Base-by-base conservation (phyloP, 2,113 vertebrate species). In the Phaethon lepturus region DNA sequence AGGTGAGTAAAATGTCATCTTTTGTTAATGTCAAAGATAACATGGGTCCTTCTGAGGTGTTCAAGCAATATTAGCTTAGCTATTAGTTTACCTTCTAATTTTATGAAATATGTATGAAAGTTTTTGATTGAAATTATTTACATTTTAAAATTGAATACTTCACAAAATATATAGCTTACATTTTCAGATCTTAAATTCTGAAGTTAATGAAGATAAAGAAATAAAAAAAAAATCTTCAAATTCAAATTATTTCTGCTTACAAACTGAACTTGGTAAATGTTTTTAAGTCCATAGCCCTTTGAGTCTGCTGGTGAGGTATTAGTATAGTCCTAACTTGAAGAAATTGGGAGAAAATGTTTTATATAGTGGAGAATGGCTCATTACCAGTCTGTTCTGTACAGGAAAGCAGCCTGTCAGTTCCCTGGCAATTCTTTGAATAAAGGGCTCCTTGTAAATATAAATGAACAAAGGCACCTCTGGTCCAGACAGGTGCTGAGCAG, bases 1-100 rank as follows among this genome's bases (percentile, higher is more conserved):
- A 79, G 59, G 97, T 98, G 75, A 95, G 97, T 96, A 92, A 93
- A 92, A 58, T 44, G 3, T 35, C 14, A n/a, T 47, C 6, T 76
- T 84, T 52, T 67, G 4, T 40, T 80, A 62, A 18, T 28, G 55
- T 52, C 33, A 77, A 26, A 86, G 24, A 44, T n/a, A 77, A 45
- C 9, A 22, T 15, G 17, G 17, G 28, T 71, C 56, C 20, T 72
- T 78, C 59, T 0, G 1, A 78, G 24, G 8, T 53, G 4, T 78
- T 80, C 49, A 86, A 80, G 55, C 14, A 75, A 13, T 79, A 49
- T 52, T 86, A 73, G 6, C 18, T 55, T 79, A 66, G 12, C 17
- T 79, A 13, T 42, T 79, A 58, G 5, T 25, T 81, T 90, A 35
- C 20, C 17, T 79, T 85, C 13, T 73, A 88, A 77, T 89, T 28